Conservation (phyloP, 2,888 invertebrate species). For the Pammene fasciana region DNA sequence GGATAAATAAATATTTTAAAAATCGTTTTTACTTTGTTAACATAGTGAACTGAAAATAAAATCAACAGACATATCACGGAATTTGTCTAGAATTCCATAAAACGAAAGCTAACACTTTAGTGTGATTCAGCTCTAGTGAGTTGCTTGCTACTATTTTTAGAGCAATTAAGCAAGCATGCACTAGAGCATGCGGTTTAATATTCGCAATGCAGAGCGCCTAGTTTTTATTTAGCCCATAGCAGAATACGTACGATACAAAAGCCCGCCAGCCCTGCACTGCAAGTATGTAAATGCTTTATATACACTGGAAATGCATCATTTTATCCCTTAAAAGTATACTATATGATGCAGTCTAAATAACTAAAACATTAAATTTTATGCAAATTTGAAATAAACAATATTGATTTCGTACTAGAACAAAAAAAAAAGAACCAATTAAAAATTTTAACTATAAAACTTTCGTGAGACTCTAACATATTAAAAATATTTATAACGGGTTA, state of each 20-base stretch:
- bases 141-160: constrained; percentile 20
- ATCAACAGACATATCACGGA: not conserved
- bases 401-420: too few relatives aligned
- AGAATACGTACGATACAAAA: constrained; percentile 40
- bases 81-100: not conserved
- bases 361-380: too few relatives aligned
- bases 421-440: too few relatives aligned
- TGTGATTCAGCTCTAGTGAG: not conserved
- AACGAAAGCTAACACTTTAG: constrained; percentile 8
- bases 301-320: constrained; percentile 26
- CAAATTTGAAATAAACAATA: too few relatives aligned
- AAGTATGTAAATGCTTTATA: constrained; percentile 26
- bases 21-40: too few relatives aligned
- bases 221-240: constrained; percentile 41
- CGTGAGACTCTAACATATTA: too few relatives aligned
- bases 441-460: too few relatives aligned
- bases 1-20: too few relatives aligned
- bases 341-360: too few relatives aligned
- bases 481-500: too few relatives aligned
- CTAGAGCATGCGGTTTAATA: constrained; percentile 24
- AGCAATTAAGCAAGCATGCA: constrained; percentile 30
- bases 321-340: too few relatives aligned
- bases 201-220: constrained; percentile 35
- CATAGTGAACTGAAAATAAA: not conserved
- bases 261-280: constrained; percentile 38